Evolutionary conservation across 2,888 invertebrate genomes (phyloP).

Genomic region (Dione juno): DNA sequence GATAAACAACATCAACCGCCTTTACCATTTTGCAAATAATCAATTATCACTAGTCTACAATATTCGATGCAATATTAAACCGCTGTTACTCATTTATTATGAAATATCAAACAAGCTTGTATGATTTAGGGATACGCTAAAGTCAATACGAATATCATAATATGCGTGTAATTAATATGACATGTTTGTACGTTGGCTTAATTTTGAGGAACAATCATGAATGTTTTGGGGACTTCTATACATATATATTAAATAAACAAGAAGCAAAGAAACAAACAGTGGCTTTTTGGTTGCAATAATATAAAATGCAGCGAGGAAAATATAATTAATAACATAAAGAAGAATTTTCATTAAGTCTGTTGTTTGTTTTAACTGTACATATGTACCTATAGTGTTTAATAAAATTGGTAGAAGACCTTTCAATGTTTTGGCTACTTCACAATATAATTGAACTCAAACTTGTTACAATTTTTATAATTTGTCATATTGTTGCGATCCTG

Average conservation of each 20-base stretch:
- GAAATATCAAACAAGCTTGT: constrained; percentile 30
- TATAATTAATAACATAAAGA: constrained; percentile 48
- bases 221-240: not conserved
- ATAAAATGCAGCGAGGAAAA: constrained; percentile 47
- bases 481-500: constrained; percentile 1
- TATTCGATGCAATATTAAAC: constrained; percentile 32
- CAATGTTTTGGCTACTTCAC: not conserved
- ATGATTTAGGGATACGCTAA: constrained; percentile 29
- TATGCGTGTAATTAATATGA: constrained; percentile 26
- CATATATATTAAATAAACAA: not conserved
- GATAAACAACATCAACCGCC: constrained; percentile 9
- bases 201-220: constrained; percentile 1
- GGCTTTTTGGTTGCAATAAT: constrained; percentile 58
- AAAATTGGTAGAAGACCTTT: not conserved
- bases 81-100: constrained; percentile 33
- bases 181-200: constrained; percentile 11
- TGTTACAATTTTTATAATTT: not conserved
- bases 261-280: constrained; percentile 52
- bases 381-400: no score
- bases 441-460: not conserved
- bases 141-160: constrained; percentile 30
- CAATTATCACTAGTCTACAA: constrained; percentile 6
- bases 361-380: not conserved
- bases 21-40: constrained; percentile 20
- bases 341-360: no score